phyloP scores from a whole-genome alignment of 2,113 vertebrate species.

The Amphilophus citrinellus region DNA sequence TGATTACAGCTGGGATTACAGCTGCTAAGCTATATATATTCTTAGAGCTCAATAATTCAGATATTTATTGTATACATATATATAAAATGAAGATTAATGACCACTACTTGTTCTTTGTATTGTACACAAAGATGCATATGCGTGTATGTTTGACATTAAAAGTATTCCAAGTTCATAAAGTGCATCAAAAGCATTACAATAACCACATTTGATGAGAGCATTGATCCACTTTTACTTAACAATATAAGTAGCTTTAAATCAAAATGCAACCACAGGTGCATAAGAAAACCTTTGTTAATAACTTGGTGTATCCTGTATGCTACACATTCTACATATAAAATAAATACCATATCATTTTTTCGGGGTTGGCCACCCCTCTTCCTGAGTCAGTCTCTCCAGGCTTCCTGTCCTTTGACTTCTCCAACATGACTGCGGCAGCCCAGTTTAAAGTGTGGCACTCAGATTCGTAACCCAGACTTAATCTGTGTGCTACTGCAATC shows the following conservation, averaged over 20 bases:
- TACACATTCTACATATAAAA: slow-evolving; percentile 7
- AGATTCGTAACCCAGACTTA: too few species aligned
- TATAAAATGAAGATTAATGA: background rate
- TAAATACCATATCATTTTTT: background rate
- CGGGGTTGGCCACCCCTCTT: background rate
- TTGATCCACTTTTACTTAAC: background rate
- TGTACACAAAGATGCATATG: background rate
- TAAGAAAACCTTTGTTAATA: slow-evolving; percentile 1
- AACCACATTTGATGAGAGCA: background rate
- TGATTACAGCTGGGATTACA: background rate
- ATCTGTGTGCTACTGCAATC: background rate
- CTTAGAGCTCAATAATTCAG: background rate
- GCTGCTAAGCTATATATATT: background rate
- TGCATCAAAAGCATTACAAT: slow-evolving; percentile 10
- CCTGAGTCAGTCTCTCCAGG: background rate
- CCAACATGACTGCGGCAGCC: background rate
- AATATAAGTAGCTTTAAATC: background rate
- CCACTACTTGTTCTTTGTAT: background rate
- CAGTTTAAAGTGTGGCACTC: background rate
- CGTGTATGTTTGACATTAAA: background rate
- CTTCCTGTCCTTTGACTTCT: slow-evolving; percentile 26
- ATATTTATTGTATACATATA: background rate
- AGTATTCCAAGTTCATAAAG: background rate
- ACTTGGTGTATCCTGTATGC: background rate
- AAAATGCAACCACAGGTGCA: background rate